Evolutionary conservation across 2,797 vertebrate species (phyloP).

Genomic region (Myotis daubentonii): DNA sequence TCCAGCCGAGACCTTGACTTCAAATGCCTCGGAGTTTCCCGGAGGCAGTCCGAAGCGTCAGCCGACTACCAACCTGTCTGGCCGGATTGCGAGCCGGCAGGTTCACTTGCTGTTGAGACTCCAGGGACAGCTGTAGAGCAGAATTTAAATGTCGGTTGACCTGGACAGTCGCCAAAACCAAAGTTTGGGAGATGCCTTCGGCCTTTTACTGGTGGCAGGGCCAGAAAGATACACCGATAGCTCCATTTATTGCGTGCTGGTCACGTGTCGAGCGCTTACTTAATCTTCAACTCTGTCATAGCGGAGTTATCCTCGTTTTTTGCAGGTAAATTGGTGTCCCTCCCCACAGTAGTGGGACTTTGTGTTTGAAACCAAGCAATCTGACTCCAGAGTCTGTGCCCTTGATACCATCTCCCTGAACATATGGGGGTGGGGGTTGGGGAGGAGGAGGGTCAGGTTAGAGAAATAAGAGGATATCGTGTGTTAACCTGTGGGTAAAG

Average conservation of each 20-base stretch:
- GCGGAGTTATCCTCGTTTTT: background rate
- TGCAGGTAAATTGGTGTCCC: background rate
- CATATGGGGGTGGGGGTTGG: no score
- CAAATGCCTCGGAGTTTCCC: background rate
- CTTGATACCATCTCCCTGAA: background rate
- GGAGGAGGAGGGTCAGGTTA: background rate
- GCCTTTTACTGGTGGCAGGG: background rate
- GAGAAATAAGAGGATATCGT: background rate
- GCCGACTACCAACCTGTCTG: fast-evolving
- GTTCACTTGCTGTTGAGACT: background rate
- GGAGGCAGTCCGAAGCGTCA: background rate
- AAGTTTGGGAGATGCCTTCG: background rate
- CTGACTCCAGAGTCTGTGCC: background rate
- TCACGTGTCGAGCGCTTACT: background rate
- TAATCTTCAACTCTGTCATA: background rate
- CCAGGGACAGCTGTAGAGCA: background rate
- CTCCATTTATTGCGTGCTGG: background rate
- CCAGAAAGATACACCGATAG: background rate
- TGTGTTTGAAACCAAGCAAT: background rate
- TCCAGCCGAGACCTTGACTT: no score
- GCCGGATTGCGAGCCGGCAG: background rate
- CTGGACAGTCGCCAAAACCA: background rate
- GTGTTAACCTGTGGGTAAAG: background rate
- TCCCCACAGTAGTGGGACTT: background rate
- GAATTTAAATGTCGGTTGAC: background rate